Evolutionary conservation across 2,888 invertebrate species (phyloP).

Genomic region (Alentia gelatinosa): DNA sequence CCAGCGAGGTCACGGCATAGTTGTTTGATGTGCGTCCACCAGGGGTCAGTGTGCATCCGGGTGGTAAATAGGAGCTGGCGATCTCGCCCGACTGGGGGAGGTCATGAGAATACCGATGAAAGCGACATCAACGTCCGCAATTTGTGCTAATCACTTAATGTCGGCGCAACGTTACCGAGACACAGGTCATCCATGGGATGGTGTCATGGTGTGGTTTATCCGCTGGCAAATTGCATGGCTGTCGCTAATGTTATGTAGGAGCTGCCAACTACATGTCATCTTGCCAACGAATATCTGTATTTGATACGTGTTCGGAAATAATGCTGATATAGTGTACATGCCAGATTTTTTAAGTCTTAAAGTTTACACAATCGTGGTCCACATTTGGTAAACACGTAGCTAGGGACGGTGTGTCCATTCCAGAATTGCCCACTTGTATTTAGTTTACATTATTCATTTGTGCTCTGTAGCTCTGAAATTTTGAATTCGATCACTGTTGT

Average conservation of each 20-base stretch:
- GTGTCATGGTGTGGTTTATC: constrained; percentile 15
- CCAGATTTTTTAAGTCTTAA: too few relatives aligned
- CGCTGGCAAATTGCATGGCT: not conserved
- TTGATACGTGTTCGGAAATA: too few relatives aligned
- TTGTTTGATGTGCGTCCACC: constrained; percentile 8
- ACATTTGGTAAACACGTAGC: too few relatives aligned
- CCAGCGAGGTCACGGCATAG: not conserved
- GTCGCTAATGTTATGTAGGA: not conserved
- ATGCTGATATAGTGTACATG: too few relatives aligned
- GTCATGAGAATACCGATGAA: constrained; percentile 34
- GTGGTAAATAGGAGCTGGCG: constrained; percentile 43
- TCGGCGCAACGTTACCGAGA: constrained; percentile 6
- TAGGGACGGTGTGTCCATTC: too few relatives aligned
- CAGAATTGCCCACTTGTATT: too few relatives aligned
- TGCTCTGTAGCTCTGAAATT: too few relatives aligned
- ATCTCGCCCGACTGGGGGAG: not conserved
- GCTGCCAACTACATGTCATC: too few relatives aligned
- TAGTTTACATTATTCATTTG: too few relatives aligned
- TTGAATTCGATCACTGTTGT: too few relatives aligned
- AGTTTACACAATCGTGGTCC: too few relatives aligned
- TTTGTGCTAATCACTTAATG: constrained; percentile 38
- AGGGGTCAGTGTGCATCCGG: constrained; percentile 18
- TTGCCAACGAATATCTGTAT: too few relatives aligned
- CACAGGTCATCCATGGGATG: not conserved
- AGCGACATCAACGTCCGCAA: constrained; percentile 5